Percentiles rank a stretch among this genome's conserved stretches.
phyloP scores from a whole-genome alignment of 2,113 vertebrate species.

The Rutilus rutilus region DNA sequence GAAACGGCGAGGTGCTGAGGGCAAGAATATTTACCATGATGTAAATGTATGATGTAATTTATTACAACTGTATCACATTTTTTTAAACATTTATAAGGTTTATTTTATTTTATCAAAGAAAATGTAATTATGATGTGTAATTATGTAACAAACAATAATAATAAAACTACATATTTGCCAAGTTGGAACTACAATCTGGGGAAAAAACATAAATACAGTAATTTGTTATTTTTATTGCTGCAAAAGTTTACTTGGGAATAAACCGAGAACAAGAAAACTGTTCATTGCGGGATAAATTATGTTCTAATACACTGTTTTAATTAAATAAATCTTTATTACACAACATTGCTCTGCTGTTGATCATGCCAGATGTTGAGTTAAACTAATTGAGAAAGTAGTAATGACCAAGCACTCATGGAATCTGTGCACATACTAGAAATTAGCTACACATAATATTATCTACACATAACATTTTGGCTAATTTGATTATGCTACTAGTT shows the following conservation, averaged over 20 bases:
- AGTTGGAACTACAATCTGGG: neutral
- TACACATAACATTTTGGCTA: neutral
- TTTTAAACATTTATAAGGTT: neutral
- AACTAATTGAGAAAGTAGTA: slow-evolving; percentile 42
- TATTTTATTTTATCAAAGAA: neutral
- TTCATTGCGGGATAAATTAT: neutral
- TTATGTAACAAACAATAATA: neutral
- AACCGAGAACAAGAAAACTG: neutral
- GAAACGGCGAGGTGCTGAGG: slow-evolving; percentile 19
- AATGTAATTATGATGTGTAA: neutral
- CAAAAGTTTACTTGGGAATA: slow-evolving; percentile 19
- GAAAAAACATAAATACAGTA: neutral
- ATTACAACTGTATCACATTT: neutral
- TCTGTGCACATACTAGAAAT: neutral
- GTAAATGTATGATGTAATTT: slow-evolving; percentile 63
- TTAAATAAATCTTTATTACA: slow-evolving; percentile 42
- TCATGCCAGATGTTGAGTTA: slow-evolving; percentile 50
- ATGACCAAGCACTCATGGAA: slow-evolving; percentile 21
- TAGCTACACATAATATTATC: neutral
- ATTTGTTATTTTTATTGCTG: slow-evolving; percentile 8
- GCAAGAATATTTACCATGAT: slow-evolving; percentile 31
- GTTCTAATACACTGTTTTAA: slow-evolving; percentile 21
- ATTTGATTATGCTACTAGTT: slow-evolving; percentile 8
- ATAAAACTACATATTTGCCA: neutral
- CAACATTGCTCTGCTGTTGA: slow-evolving; percentile 36